These are phyloP conservation scores for Gryon sp. DNA, from an alignment of 1,140 invertebrate genomes.

Conservation along the genomic window DNA sequence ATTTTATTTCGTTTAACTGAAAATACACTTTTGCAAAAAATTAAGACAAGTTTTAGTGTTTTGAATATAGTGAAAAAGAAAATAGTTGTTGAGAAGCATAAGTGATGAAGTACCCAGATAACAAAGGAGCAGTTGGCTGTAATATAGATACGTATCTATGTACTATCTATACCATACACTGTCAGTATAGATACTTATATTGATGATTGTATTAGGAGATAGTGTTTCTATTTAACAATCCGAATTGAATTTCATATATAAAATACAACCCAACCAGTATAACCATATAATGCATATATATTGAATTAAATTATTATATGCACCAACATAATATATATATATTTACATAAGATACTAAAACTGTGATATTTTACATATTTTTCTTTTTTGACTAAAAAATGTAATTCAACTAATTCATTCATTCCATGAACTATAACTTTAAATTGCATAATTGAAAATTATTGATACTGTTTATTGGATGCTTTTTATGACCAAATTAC, in stretches of 20 bases:
- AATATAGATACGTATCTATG: conserved; percentile 23
- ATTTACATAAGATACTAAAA: no score
- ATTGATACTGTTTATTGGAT: neutral
- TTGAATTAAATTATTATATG: no score
- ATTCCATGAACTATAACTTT: neutral
- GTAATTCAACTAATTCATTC: neutral
- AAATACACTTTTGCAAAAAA: no score
- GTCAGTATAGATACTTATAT: conserved; percentile 37
- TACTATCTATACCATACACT: conserved; percentile 15
- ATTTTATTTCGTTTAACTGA: no score
- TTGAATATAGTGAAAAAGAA: no score
- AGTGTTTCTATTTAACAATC: conserved; percentile 20
- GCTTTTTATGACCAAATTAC: no score
- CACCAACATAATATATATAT: no score
- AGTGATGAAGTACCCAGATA: neutral
- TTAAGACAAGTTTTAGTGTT: no score
- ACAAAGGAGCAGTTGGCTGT: conserved; percentile 35
- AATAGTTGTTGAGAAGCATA: neutral
- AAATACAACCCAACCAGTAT: no score
- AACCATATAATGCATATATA: no score
- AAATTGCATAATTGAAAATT: neutral
- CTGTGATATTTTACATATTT: no score
- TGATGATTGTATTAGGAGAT: conserved; percentile 33
- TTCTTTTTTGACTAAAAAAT: no score
- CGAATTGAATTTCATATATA: conserved; percentile 39